Percentiles rank a stretch among this genome's conserved stretches.
Evolutionary conservation across 2,113 vertebrate species (phyloP).

Genomic region (Brevimyrus niger): DNA sequence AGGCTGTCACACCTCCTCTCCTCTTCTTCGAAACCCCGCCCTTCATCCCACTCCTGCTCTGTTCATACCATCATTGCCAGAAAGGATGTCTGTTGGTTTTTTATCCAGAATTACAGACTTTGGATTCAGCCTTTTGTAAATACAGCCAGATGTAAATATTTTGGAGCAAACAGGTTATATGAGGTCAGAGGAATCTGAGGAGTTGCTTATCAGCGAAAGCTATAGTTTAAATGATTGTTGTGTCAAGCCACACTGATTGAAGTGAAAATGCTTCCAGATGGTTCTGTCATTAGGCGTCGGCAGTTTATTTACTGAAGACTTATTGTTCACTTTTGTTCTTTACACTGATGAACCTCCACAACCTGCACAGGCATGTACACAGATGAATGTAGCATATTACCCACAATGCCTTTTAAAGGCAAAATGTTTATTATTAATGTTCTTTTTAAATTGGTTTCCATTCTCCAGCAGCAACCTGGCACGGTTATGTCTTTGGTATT

Average conservation of each 20-base stretch:
- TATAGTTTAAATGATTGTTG: background rate
- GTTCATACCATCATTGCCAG: background rate
- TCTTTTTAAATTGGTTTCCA: background rate
- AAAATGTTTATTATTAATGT: background rate
- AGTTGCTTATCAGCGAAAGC: background rate
- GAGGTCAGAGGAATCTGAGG: background rate
- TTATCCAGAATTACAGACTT: background rate
- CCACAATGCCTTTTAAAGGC: background rate
- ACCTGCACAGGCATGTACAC: background rate
- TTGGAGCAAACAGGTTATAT: background rate
- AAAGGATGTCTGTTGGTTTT: background rate
- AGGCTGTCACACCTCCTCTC: background rate
- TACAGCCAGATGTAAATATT: background rate
- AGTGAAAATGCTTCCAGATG: background rate
- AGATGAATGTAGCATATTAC: background rate
- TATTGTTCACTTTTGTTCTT: background rate
- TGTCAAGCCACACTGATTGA: background rate
- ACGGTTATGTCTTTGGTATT: background rate
- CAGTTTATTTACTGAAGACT: background rate
- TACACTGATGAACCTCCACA: background rate
- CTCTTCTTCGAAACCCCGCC: background rate
- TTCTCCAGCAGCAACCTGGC: background rate
- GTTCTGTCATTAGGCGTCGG: background rate
- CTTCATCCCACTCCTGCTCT: background rate
- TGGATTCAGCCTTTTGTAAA: background rate